A percentile compares a stretch with the other conserved stretches of the same genome.
Evolutionary conservation across 2,888 invertebrate genomes (phyloP).

Genomic region (Anoncus sp.): DNA sequence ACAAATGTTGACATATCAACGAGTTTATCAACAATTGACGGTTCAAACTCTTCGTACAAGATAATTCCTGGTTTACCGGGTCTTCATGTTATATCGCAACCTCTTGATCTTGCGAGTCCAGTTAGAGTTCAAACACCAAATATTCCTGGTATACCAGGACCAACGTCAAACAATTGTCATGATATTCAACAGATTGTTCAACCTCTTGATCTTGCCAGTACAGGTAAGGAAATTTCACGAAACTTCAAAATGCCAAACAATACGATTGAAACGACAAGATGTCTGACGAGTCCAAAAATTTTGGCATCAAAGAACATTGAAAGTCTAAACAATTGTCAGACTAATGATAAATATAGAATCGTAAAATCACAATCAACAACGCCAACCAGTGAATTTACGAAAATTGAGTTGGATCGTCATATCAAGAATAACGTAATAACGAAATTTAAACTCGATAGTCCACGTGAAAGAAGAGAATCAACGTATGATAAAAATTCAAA

Average conservation of each 20-base stretch:
- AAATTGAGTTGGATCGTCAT: conserved; percentile 71
- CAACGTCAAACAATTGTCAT: conserved; percentile 38
- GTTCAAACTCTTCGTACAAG: conserved; percentile 68
- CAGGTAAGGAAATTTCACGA: conserved; percentile 79
- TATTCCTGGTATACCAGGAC: conserved; percentile 73
- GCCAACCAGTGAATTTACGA: conserved; percentile 64
- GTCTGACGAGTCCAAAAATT: conserved; percentile 72
- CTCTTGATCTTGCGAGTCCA: conserved; percentile 78
- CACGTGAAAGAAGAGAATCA: conserved; percentile 69
- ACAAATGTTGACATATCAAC: conserved; percentile 79
- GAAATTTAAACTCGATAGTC: conserved; percentile 70
- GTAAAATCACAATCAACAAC: conserved; percentile 34
- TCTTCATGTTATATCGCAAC: conserved; percentile 74
- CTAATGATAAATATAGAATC: conserved; percentile 70
- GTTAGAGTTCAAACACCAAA: conserved; percentile 70
- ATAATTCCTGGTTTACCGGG: conserved; percentile 78
- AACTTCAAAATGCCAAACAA: conserved; percentile 69
- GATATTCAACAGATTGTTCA: conserved; percentile 55
- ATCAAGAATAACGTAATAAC: conserved; percentile 65
- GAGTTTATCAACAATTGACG: conserved; percentile 59
- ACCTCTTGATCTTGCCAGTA: conserved; percentile 77
- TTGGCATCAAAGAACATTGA: conserved; percentile 68
- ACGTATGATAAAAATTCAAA: conserved; percentile 70
- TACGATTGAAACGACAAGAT: conserved; percentile 51
- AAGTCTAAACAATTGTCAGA: conserved; percentile 24